These are phyloP conservation scores for Cybosia mesomella DNA, from an alignment of 2,888 invertebrate species.

Conservation along the genomic window DNA sequence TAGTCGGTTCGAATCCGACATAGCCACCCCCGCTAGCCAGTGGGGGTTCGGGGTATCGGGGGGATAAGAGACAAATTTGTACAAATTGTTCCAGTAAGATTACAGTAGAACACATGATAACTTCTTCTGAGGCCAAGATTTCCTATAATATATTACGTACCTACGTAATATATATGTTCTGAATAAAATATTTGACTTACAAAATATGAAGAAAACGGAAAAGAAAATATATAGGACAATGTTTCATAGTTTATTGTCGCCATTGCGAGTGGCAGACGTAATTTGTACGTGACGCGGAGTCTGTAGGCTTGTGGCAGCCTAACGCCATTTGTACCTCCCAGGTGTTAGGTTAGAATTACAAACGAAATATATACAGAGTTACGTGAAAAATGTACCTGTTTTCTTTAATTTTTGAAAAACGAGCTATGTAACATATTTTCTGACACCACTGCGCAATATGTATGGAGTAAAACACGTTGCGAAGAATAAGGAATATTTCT, in stretches of 20 bases:
- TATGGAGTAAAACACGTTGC: not conserved
- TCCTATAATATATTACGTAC: not conserved
- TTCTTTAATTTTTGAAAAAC: not conserved
- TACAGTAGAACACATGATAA: no score
- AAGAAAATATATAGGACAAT: constrained; percentile 15
- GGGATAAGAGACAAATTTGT: no score
- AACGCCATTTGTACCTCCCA: constrained; percentile 15
- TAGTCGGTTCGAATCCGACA: no score
- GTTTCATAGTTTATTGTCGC: constrained; percentile 34
- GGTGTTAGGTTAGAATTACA: constrained; percentile 10
- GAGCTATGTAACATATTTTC: not conserved
- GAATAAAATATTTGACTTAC: constrained; percentile 11
- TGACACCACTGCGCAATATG: not conserved
- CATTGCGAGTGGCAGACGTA: constrained; percentile 26
- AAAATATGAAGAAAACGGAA: constrained; percentile 1
- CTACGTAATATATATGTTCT: not conserved
- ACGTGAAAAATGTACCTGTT: not conserved
- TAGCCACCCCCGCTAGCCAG: no score
- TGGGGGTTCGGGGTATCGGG: no score
- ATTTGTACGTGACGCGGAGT: constrained; percentile 26
- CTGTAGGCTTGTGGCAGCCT: constrained; percentile 4
- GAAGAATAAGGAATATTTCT: not conserved
- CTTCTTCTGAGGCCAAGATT: not conserved
- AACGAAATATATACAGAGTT: constrained; percentile 8
- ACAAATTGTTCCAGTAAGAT: no score